A percentile compares a stretch with the other conserved stretches of the same genome.
Conservation (phyloP, 2,888 invertebrate genomes). For the Aphidoletes aphidimyza region DNA sequence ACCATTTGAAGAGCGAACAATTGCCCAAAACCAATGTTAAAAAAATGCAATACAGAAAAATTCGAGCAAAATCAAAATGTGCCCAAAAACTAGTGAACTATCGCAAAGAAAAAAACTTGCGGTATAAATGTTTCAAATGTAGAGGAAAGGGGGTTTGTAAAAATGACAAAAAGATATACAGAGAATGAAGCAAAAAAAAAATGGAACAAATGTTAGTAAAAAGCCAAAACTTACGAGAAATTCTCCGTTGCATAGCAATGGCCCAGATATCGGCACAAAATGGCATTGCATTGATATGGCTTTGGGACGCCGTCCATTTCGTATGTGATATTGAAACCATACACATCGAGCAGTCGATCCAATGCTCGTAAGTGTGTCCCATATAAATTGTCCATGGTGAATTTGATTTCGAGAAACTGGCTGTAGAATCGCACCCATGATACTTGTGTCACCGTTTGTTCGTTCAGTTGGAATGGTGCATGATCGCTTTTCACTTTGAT, state of each 20-base stretch:
- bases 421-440: conserved; percentile 73
- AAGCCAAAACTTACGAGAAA: conserved; percentile 75
- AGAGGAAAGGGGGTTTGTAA: neutral
- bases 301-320: conserved; percentile 75
- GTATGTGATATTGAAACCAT: conserved; percentile 93
- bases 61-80: neutral
- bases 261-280: conserved; percentile 86
- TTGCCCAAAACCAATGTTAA: neutral
- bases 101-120: neutral
- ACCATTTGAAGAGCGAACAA: neutral
- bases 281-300: conserved; percentile 77
- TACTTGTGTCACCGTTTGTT: conserved; percentile 78
- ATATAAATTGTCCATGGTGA: conserved; percentile 77
- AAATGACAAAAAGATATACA: neutral
- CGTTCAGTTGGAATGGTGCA: conserved; percentile 75
- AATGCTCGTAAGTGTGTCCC: conserved; percentile 86
- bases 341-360: conserved; percentile 83
- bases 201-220: neutral
- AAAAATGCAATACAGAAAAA: conserved; percentile 18
- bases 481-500: conserved; percentile 72
- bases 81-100: neutral
- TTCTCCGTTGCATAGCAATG: conserved; percentile 80
- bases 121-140: too few relatives aligned
- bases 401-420: conserved; percentile 82
- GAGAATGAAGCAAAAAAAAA: neutral